Conservation (phyloP, 2,888 invertebrate species). For the Deilephila porcellus region DNA sequence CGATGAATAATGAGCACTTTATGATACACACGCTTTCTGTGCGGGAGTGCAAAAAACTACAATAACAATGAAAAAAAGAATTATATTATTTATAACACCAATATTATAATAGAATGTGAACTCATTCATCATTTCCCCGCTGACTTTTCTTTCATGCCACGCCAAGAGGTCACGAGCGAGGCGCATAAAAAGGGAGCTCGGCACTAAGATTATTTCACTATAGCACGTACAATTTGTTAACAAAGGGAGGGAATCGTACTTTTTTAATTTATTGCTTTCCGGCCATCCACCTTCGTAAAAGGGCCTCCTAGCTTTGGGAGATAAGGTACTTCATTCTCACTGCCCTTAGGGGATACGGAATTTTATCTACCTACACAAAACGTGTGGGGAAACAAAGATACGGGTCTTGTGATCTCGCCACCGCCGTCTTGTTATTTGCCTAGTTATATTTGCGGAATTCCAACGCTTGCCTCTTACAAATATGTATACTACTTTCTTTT, state of each 20-base stretch:
- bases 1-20: not conserved
- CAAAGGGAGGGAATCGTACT: conserved; percentile 60
- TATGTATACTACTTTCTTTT: not conserved
- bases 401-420: not conserved
- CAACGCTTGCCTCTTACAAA: not conserved
- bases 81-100: conserved; percentile 20
- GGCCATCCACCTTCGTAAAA: conserved; percentile 41
- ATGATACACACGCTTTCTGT: conserved; percentile 42
- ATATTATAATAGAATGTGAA: conserved; percentile 52
- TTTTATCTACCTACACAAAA: conserved; percentile 24
- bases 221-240: conserved; percentile 61
- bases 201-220: conserved; percentile 45
- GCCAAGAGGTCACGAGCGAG: conserved; percentile 55
- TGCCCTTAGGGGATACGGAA: conserved; percentile 30
- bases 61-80: conserved; percentile 56
- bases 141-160: conserved; percentile 63
- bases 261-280: conserved; percentile 59
- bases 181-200: conserved; percentile 49
- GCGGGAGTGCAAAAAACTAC: conserved; percentile 57
- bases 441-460: not conserved
- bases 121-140: conserved; percentile 71
- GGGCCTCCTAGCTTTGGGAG: conserved; percentile 36
- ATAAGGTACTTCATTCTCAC: conserved; percentile 31
- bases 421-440: not conserved
- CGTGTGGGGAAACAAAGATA: conserved; percentile 10